A percentile compares a stretch with the other conserved stretches of the same genome.
Conservation (phyloP, 1,140 invertebrate species). For the Acyrthosiphon pisum region DNA sequence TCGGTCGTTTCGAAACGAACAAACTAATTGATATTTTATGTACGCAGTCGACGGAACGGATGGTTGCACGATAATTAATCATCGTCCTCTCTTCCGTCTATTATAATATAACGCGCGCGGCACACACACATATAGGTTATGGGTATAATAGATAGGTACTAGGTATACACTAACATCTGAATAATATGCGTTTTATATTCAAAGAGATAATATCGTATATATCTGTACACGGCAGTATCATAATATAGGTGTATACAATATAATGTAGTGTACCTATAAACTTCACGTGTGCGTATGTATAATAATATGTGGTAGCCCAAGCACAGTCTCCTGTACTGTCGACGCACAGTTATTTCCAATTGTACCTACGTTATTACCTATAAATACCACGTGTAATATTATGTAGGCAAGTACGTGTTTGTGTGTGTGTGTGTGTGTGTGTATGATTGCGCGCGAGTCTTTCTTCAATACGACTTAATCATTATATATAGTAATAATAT, state of each 20-base stretch:
- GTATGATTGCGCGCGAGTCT: background rate
- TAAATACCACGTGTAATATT: background rate
- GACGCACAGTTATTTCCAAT: constrained; percentile 10
- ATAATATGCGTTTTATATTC: constrained; percentile 31
- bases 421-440: too few relatives aligned
- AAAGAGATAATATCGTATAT: constrained; percentile 4
- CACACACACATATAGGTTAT: background rate
- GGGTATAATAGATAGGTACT: background rate
- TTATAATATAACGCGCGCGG: background rate
- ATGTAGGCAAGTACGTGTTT: background rate
- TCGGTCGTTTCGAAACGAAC: constrained; percentile 12
- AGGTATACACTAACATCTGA: constrained; percentile 7
- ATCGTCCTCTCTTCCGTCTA: background rate
- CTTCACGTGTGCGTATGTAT: background rate
- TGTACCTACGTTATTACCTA: constrained; percentile 11
- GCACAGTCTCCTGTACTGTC: background rate
- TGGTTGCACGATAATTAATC: constrained; percentile 29
- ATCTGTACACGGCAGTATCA: background rate
- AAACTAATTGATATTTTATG: constrained; percentile 37
- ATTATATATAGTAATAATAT: background rate
- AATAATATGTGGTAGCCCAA: background rate
- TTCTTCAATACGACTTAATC: constrained; percentile 19
- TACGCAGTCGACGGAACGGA: constrained; percentile 29
- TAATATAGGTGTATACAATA: background rate
- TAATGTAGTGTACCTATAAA: background rate